A percentile compares a stretch with the other conserved stretches of the same genome.
phyloP scores from a whole-genome alignment of 2,113 vertebrate species.

The Archocentrus centrarchus region DNA sequence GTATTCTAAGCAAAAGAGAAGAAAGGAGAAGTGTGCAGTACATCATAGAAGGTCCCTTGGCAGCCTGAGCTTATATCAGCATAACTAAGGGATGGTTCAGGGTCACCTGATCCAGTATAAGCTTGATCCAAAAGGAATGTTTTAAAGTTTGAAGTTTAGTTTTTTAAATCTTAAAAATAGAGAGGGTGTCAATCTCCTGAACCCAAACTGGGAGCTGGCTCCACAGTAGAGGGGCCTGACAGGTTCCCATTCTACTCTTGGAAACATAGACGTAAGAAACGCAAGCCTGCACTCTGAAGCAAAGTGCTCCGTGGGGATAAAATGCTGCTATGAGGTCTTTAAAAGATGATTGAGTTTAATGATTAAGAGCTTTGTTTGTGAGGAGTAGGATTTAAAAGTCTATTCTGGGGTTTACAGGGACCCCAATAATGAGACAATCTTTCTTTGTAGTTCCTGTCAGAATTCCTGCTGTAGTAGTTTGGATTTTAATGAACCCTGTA shows the following conservation, averaged over 20 bases:
- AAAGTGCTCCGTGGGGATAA: not conserved
- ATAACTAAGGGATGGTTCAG: not conserved
- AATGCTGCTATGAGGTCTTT: not conserved
- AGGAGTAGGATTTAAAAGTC: not conserved
- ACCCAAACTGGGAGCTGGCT: not conserved
- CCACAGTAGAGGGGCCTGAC: not conserved
- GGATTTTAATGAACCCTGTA: not conserved
- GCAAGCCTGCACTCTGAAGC: not conserved
- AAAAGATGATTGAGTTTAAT: not conserved
- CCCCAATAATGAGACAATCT: not conserved
- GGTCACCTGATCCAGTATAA: too few relatives aligned
- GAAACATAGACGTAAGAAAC: not conserved
- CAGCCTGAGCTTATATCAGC: not conserved
- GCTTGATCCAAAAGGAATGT: too few relatives aligned
- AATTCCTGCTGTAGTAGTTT: not conserved
- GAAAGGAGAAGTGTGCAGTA: not conserved
- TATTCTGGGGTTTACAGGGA: not conserved
- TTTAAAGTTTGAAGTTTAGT: too few relatives aligned
- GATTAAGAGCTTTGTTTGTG: not conserved
- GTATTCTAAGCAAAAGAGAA: not conserved
- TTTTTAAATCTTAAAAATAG: not conserved
- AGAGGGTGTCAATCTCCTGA: not conserved
- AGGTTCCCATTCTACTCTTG: constrained; percentile 4
- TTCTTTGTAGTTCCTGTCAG: not conserved
- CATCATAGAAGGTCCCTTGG: not conserved